Evolutionary conservation across 2,113 vertebrate species (phyloP), one percentile per base, ranked within the genome.

Genomic region (Mola mola): DNA sequence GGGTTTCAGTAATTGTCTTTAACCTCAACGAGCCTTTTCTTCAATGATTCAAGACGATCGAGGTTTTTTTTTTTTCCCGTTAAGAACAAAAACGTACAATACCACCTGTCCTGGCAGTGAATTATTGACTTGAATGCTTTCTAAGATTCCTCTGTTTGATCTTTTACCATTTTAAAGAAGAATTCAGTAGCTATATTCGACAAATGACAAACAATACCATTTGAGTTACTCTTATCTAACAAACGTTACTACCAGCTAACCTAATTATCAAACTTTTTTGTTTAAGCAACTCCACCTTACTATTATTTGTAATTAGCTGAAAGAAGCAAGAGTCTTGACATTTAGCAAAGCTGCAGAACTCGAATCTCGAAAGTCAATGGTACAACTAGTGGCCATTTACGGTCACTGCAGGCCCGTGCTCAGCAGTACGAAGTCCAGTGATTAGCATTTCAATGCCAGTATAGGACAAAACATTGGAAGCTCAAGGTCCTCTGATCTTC

Each of bases 361-460:
- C 72, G 46, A 48, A 72, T 70, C 72, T 79, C 76, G 59, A 61
- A 71, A 52, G 31, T 68, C 57, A 64, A 84, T 78, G 79, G 83
- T 56, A 81, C 80, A 72, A 62, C 84, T 75, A 80, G 72, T 61
- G 87, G 81, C 70, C 65, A 11, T 59, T 17, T 48, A 46, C 55
- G 63, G 70, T 77, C 74, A 81, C 69, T 81, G 66, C 67, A 87
- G 81, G 78, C 36, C 70, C 48, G 65, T 29, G 33, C 67, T 83
- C 79, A 78, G 78, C 81, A 82, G 81, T 57, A 72, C 57, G 52
- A 38, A 71, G 64, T 86, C 75, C 86, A 88, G 87, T 85, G 72
- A 79, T 78, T 42, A 34, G 56, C 48, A 56, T 73, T 62, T 63
- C 71, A 42, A 83, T 60, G 64, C 66, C 63, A 61, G 15, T 60